Base-by-base conservation (phyloP, 1,140 invertebrate species). In the Atta colombica region DNA sequence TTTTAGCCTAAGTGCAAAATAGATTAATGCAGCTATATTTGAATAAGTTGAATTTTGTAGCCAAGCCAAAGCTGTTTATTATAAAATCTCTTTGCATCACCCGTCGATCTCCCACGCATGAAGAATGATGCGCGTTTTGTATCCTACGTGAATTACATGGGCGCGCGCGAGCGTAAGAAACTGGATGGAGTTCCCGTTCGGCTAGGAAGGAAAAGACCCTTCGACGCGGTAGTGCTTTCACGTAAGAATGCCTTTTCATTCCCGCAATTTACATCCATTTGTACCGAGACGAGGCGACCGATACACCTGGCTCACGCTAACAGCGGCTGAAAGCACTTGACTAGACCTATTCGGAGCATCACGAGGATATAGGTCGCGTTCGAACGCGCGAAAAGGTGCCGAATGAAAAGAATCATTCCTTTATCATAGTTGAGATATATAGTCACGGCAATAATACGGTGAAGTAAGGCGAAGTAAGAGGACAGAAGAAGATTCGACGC, bases 181-280 rank as follows among this genome's bases (percentile, higher is more conserved):
- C 49, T 31, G 25, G 31, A 82, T 61, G 63, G 69, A 84, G 69
- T 45, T 74, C 5, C 78, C 21, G 53, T 68, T 71, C 53, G 53
- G 8, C 35, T 53, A 51, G 25, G 75, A 45, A 77, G 75, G 51
- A 81, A 72, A 77, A 78, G 58, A 53, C n/a, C 31, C 55, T 87
- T 87, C 88, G 84, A 89, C 60, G 71, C 77, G 84, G 35, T 72
- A 89, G 65, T 69, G 88, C 71, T 89, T 84, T 89, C 86, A 90
- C 80, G 75, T 85, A 82, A 61, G 80, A 90, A 85, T 88, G 75
- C 86, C 89, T 90, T 90, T 90, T 90, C 89, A 90, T 90, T 90
- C 89, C 61, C 80, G 89, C 88, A 90, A 90, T 90, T 90, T 90
- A 90, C 89, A 90, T 90, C 89, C 89, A 90, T 90, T 90, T 90